Conservation (phyloP, 2,797 vertebrate genomes). For the Nannoperca obscura region DNA sequence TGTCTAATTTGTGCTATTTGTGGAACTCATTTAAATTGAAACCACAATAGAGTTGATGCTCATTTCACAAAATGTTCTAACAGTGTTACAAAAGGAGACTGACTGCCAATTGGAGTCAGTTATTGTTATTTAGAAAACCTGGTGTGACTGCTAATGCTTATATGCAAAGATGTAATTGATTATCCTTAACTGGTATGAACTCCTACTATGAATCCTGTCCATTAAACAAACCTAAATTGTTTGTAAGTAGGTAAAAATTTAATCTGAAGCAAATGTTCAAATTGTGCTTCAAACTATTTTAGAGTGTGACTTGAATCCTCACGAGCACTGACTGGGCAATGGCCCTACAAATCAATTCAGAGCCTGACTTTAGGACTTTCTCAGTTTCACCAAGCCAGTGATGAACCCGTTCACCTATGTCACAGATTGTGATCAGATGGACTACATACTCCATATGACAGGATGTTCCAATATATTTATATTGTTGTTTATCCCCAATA, state of each 20-base stretch:
- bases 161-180: not conserved
- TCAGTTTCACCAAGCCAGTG: not conserved
- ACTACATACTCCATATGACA: constrained; percentile 34
- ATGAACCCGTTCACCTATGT: constrained; percentile 29
- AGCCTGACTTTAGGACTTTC: not conserved
- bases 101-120: not conserved
- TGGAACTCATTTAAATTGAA: constrained; percentile 3
- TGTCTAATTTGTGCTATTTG: constrained; percentile 3
- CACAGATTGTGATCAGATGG: constrained; percentile 35
- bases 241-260: not conserved
- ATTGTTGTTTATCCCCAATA: constrained; percentile 27
- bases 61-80: not conserved
- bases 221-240: not conserved
- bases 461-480: constrained; percentile 30
- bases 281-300: too few species aligned
- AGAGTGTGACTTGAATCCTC: not conserved
- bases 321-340: not conserved
- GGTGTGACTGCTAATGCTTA: not conserved
- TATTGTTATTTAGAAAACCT: not conserved
- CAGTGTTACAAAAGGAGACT: not conserved
- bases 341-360: not conserved
- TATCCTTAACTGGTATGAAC: not conserved
- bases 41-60: constrained; percentile 6
- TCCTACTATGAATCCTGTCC: not conserved
- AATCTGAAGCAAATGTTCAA: not conserved